These are phyloP conservation scores for Chesias legatella DNA, from an alignment of 2,888 invertebrate genomes.

Conservation along the genomic window DNA sequence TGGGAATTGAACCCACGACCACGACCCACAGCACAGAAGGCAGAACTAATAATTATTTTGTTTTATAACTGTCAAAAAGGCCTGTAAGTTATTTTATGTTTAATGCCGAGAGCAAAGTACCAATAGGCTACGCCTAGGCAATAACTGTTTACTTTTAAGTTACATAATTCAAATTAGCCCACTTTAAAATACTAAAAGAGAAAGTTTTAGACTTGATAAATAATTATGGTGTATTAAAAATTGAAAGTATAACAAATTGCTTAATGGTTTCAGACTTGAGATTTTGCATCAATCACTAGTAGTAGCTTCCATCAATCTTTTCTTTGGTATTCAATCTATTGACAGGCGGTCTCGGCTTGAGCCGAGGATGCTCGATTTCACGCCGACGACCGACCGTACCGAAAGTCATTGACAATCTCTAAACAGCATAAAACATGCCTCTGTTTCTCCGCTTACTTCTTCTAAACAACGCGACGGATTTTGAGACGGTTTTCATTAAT, in stretches of 20 bases:
- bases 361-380: too few relatives aligned
- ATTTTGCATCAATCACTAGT: slow-evolving; percentile 49
- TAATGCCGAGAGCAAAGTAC: slow-evolving; percentile 29
- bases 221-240: slow-evolving; percentile 55
- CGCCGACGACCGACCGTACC: too few relatives aligned
- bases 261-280: slow-evolving; percentile 44
- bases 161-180: slow-evolving; percentile 33
- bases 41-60: too few relatives aligned
- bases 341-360: neutral
- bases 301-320: slow-evolving; percentile 13
- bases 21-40: too few relatives aligned
- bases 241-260: slow-evolving; percentile 61
- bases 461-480: too few relatives aligned
- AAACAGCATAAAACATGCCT: too few relatives aligned
- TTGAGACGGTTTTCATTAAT: too few relatives aligned
- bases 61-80: too few relatives aligned
- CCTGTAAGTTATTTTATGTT: too few relatives aligned
- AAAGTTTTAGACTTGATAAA: slow-evolving; percentile 55
- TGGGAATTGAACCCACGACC: too few relatives aligned
- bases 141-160: slow-evolving; percentile 31
- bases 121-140: slow-evolving; percentile 29
- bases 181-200: slow-evolving; percentile 51
- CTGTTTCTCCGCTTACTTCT: too few relatives aligned
- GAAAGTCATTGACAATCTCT: too few relatives aligned
- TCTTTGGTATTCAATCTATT: neutral